Evolutionary conservation across 1,140 invertebrate species (phyloP).

Genomic region (Marisa cornuarietis): DNA sequence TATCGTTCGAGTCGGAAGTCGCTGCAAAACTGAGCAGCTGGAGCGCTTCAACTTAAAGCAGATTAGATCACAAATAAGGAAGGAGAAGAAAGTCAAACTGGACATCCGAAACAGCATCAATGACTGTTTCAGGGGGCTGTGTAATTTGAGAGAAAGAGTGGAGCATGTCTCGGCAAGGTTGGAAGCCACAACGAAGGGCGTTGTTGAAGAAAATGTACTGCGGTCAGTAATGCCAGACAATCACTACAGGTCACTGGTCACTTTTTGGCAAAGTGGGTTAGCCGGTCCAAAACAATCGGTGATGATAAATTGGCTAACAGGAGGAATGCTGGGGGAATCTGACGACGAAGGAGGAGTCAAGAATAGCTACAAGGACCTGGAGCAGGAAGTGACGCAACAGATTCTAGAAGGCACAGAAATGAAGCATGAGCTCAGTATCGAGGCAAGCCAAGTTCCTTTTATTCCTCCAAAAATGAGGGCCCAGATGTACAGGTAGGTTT

Average conservation of each 20-base stretch:
- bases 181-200: neutral
- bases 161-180: neutral
- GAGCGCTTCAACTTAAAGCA: constrained; percentile 38
- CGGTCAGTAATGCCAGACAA: neutral
- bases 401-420: constrained; percentile 5
- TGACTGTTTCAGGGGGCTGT: constrained; percentile 10
- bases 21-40: constrained; percentile 69
- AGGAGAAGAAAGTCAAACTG: constrained; percentile 70
- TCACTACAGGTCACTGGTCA: constrained; percentile 14
- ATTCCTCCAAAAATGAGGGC: neutral
- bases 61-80: constrained; percentile 27
- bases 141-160: neutral
- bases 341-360: neutral
- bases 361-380: neutral
- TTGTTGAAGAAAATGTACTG: neutral
- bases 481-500: constrained; percentile 1
- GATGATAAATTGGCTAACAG: constrained; percentile 8
- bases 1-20: constrained; percentile 76
- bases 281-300: neutral
- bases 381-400: constrained; percentile 1
- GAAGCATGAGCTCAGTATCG: neutral
- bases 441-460: neutral
- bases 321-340: neutral
- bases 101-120: constrained; percentile 29
- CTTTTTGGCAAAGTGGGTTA: neutral